Evolutionary conservation across 2,113 vertebrate genomes (phyloP).

Genomic region (Puffinus mauretanicus): DNA sequence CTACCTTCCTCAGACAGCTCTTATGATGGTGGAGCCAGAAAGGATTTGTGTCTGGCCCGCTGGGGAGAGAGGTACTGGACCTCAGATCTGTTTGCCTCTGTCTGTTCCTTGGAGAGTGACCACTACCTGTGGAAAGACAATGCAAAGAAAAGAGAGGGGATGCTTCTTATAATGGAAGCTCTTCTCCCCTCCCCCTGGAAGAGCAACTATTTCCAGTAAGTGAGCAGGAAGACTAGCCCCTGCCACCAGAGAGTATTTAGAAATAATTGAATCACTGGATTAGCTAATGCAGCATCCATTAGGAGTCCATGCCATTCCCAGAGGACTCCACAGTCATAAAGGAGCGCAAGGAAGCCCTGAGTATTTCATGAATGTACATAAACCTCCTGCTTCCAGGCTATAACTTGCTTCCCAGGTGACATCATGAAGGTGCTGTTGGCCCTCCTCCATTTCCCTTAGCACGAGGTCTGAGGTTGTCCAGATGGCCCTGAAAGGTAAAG

Average conservation of each 20-base stretch:
- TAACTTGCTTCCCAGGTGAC: conserved; percentile 8
- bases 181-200: conserved; percentile 57
- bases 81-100: not conserved
- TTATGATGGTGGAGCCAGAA: not conserved
- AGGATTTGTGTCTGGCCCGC: accelerated
- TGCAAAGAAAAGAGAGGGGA: not conserved
- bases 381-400: conserved; percentile 23
- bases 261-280: conserved; percentile 83
- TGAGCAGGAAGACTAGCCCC: conserved; percentile 70
- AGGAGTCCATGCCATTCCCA: conserved; percentile 67
- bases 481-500: conserved; percentile 42
- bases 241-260: conserved; percentile 75
- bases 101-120: not conserved
- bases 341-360: conserved; percentile 41
- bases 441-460: not conserved
- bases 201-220: conserved; percentile 74
- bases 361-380: conserved; percentile 3
- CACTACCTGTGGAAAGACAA: not conserved
- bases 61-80: not conserved
- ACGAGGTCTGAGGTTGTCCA: conserved; percentile 36
- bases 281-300: conserved; percentile 85
- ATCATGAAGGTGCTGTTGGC: conserved; percentile 16
- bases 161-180: not conserved
- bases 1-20: not conserved
- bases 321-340: conserved; percentile 50